Conservation (phyloP, 2,888 invertebrate genomes). For the Sinohyriopsis cumingii region DNA sequence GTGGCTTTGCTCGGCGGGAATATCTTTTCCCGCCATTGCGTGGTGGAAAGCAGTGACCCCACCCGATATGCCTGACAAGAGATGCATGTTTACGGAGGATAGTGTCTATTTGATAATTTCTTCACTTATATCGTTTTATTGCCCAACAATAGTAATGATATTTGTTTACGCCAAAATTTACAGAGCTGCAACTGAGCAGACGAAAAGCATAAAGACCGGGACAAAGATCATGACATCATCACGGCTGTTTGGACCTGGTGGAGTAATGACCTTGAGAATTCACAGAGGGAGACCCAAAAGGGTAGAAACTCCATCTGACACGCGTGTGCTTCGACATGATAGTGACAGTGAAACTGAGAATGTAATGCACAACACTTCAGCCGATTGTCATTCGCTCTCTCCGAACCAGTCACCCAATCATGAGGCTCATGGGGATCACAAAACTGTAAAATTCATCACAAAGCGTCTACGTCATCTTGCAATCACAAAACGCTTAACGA, state of each 20-base stretch:
- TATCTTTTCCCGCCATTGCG: conserved; percentile 96
- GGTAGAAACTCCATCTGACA: conserved; percentile 40
- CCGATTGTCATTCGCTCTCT: not conserved
- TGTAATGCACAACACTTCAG: conserved; percentile 16
- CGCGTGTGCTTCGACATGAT: conserved; percentile 40
- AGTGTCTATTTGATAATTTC: conserved; percentile 97
- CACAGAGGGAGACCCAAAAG: conserved; percentile 86
- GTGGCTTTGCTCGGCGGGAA: conserved; percentile 96
- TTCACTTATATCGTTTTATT: conserved; percentile 97
- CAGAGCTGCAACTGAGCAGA: conserved; percentile 93
- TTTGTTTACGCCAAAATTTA: conserved; percentile 98
- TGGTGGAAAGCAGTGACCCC: conserved; percentile 76
- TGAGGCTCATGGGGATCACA: conserved; percentile 26
- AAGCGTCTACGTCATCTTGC: conserved; percentile 80
- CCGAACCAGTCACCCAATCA: conserved; percentile 1
- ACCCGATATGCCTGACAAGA: conserved; percentile 36
- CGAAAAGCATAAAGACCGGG: conserved; percentile 90
- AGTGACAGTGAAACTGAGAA: conserved; percentile 56
- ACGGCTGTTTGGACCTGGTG: conserved; percentile 78
- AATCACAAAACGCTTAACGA: conserved; percentile 91
- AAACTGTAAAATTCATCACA: conserved; percentile 59
- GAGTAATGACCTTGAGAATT: conserved; percentile 86
- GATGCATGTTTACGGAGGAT: conserved; percentile 96
- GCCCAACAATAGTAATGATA: conserved; percentile 97
- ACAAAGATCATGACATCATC: conserved; percentile 78